Percentiles rank a stretch among this genome's conserved stretches.
These are phyloP conservation scores for Hetaerina americana DNA, from an alignment of 1,140 invertebrate species.

Conservation along the genomic window DNA sequence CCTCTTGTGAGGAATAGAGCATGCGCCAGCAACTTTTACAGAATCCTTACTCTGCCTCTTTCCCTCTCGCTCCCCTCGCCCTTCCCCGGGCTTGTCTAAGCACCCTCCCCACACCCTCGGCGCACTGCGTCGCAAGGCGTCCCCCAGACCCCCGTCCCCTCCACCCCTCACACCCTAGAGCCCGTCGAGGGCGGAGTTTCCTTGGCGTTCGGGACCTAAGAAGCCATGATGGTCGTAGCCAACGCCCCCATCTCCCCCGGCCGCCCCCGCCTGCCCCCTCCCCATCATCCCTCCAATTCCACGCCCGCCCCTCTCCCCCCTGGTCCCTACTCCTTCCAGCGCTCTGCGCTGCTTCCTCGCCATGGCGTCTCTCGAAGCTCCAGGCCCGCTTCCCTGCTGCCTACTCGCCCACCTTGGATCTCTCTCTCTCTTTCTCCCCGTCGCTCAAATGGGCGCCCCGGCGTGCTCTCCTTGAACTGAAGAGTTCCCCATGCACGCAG, in stretches of 20 bases:
- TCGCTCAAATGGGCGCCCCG: no score
- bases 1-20: background rate
- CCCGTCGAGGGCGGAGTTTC: background rate
- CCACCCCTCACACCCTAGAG: background rate
- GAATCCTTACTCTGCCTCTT: background rate
- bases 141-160: background rate
- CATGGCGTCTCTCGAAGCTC: background rate
- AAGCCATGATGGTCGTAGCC: background rate
- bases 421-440: no score
- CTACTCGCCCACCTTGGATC: no score
- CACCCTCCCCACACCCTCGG: background rate
- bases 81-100: no score
- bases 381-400: no score
- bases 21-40: background rate
- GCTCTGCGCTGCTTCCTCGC: no score
- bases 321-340: no score
- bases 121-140: background rate
- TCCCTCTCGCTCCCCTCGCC: background rate
- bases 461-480: no score
- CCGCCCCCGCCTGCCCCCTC: background rate
- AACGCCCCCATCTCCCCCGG: background rate
- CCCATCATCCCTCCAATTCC: background rate
- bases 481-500: no score
- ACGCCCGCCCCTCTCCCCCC: background rate
- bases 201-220: background rate